Conservation (phyloP, 2,797 vertebrate genomes). For the Gallinago stenura region DNA sequence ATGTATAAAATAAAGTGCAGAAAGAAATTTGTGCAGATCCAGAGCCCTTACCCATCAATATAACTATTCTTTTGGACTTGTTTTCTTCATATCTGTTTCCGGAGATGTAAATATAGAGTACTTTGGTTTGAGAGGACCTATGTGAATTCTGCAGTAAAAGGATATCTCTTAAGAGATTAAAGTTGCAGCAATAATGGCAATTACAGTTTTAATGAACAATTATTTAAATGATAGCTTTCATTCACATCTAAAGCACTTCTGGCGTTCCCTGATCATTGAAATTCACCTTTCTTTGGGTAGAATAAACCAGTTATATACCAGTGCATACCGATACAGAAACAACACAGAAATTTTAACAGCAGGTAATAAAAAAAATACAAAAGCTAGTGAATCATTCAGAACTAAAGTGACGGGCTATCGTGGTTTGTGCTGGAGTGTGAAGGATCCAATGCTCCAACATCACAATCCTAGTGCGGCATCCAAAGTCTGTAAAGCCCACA, state of each 20-base stretch:
- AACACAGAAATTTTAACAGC: not conserved
- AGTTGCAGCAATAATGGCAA: not conserved
- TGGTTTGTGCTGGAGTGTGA: conserved; percentile 14
- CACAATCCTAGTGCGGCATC: not conserved
- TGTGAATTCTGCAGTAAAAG: not conserved
- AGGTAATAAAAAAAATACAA: not conserved
- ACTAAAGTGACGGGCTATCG: not conserved
- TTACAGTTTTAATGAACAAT: not conserved
- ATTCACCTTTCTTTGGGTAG: not conserved
- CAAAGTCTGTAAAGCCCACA: not conserved
- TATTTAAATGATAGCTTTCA: not conserved
- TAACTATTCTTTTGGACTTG: conserved; percentile 9
- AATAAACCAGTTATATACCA: not conserved
- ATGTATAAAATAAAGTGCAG: conserved; percentile 23
- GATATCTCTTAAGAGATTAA: not conserved
- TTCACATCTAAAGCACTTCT: not conserved
- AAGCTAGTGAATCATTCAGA: not conserved
- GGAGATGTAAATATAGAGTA: conserved; percentile 4
- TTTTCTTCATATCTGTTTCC: conserved; percentile 12
- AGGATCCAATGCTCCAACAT: not conserved
- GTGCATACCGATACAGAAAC: not conserved
- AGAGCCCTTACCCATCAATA: conserved; percentile 24
- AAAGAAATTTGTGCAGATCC: not conserved
- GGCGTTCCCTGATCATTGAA: not conserved
- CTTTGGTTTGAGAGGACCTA: not conserved